Evolutionary conservation across 92 coral and sea anemone genomes (phyloP).

Genomic region (Hydrozoanthus gracilis): DNA sequence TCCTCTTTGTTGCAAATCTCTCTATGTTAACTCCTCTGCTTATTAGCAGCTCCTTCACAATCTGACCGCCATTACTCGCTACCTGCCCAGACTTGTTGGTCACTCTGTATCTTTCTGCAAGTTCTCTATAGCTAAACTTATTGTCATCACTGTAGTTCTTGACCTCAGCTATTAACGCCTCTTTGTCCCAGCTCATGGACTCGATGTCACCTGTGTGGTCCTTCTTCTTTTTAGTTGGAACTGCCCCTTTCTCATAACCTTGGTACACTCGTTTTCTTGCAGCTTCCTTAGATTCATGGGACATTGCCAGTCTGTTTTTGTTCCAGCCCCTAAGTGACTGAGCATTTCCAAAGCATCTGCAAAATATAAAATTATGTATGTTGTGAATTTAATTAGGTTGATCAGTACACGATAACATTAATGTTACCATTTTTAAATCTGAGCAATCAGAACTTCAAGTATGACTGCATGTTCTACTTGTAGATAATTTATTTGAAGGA

Average conservation of each 20-base stretch:
- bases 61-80: slow-evolving; percentile 63
- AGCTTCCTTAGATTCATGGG: slow-evolving; percentile 49
- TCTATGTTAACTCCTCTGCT: slow-evolving; percentile 45
- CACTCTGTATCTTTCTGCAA: slow-evolving; percentile 52
- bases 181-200: slow-evolving; percentile 42
- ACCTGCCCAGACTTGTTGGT: slow-evolving; percentile 47
- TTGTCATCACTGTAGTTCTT: slow-evolving; percentile 51
- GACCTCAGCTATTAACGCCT: slow-evolving; percentile 51
- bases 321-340: slow-evolving; percentile 60
- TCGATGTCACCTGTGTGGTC: slow-evolving; percentile 31
- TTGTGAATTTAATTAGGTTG: background rate
- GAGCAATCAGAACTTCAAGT: slow-evolving; percentile 16
- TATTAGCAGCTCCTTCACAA: slow-evolving; percentile 54
- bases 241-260: background rate
- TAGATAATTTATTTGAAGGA: background rate
- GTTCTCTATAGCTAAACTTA: slow-evolving; percentile 44
- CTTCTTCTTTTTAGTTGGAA: slow-evolving; percentile 38
- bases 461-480: background rate
- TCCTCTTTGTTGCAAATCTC: slow-evolving; percentile 47
- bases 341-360: slow-evolving; percentile 61
- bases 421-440: background rate
- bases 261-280: slow-evolving; percentile 44
- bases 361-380: slow-evolving; percentile 1
- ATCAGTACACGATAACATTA: slow-evolving; percentile 4
- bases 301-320: slow-evolving; percentile 35